Base-by-base conservation (phyloP, 2,113 vertebrate species). In the Neolamprologus variostigma region DNA sequence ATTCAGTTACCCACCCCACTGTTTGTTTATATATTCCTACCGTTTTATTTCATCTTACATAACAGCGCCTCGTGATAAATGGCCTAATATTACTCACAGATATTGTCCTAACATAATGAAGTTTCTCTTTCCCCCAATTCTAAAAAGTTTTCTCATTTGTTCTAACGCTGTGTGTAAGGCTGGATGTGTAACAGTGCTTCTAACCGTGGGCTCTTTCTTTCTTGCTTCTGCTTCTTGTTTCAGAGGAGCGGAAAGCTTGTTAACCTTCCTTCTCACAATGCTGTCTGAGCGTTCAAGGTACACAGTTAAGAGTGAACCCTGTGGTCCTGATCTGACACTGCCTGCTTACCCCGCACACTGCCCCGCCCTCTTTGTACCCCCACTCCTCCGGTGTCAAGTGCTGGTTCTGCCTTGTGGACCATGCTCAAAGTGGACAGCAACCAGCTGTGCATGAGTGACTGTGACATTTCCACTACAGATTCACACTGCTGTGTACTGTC, bases 161-260 rank as follows among this genome's bases (percentile, higher is more conserved):
- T 85, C 57, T 91, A 89, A 91, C 84, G 16, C 81, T 92, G 50
- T 66, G 33, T 86, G 57, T 85, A 26, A 87, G 45, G 53, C 80
- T 66, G 63, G 71, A 82, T 91, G 42, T 93, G 87, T 90, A 63
- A 76, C 87, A 21, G 66, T 92, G 89, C 84, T 90, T 47, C 89
- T 94, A 93, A 94, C 93, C 12, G 33, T 26, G 3, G 28, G 80
- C 90, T 93, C 16, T 94, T 83, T 94, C 31, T 93, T 76, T 93
- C 84, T 89, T 89, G 82, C 83, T 85, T 90, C 79, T 89, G 66
- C 83, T 89, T 93, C 91, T 85, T 90, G 81, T 90, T 93, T 87
- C 95, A 97, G 96, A 93, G 96, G 96, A 94, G 96, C 95, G 3
- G 96, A 97, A 90, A 93, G 93, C 92, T 95, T 96, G 92, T 95